Conservation (phyloP, 2,797 vertebrate species). For the Margarornis squamiger region DNA sequence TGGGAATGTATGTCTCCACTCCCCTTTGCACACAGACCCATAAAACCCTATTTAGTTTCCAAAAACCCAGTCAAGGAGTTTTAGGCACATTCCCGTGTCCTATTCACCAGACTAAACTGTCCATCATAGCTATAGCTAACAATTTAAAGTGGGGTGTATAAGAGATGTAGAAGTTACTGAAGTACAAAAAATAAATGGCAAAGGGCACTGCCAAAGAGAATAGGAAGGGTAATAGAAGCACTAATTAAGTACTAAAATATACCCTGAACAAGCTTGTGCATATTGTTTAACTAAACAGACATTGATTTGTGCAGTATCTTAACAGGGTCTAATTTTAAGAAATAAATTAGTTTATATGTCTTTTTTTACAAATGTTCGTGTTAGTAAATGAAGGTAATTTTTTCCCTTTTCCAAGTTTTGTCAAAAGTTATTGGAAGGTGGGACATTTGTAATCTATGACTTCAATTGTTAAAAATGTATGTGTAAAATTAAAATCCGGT, state of each 20-base stretch:
- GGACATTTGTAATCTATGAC: background rate
- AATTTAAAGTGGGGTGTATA: background rate
- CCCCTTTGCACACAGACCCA: background rate
- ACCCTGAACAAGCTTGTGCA: background rate
- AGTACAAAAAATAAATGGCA: background rate
- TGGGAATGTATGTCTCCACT: background rate
- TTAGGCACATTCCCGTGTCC: background rate
- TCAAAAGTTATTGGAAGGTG: background rate
- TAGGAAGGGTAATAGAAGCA: background rate
- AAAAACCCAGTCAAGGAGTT: background rate
- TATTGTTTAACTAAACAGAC: background rate
- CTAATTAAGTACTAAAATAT: background rate
- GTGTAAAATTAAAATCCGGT: background rate
- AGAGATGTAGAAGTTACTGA: background rate
- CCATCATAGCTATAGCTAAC: background rate
- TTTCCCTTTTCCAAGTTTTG: background rate
- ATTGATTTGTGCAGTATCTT: background rate
- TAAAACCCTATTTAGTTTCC: background rate
- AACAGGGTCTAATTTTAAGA: background rate
- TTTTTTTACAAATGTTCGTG: background rate
- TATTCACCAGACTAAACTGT: background rate
- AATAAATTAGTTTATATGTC: background rate
- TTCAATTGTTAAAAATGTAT: background rate
- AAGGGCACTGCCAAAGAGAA: background rate
- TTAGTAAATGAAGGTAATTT: background rate